Evolutionary conservation across 1,140 invertebrate species (phyloP).

Genomic region (Hirudo medicinalis): DNA sequence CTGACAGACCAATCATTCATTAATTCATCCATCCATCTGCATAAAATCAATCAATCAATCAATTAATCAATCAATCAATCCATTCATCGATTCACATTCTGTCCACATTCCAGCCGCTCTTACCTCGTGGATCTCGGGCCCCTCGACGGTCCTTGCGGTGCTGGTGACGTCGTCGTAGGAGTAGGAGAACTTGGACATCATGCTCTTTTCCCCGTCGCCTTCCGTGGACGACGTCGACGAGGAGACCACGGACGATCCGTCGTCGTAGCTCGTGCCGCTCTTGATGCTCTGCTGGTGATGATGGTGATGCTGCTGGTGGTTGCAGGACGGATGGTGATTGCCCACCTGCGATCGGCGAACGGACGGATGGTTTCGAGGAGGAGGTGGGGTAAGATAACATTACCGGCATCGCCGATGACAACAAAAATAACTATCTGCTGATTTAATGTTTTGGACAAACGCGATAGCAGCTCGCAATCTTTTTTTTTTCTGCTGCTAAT

Average conservation of each 20-base stretch:
- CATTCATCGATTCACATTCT: too few species aligned
- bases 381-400: too few species aligned
- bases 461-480: too few species aligned
- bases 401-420: too few species aligned
- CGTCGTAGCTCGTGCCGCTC: background rate
- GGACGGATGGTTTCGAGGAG: background rate
- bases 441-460: too few species aligned
- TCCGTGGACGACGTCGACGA: constrained; percentile 6
- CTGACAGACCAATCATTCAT: too few species aligned
- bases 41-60: too few species aligned
- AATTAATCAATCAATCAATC: too few species aligned
- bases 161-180: constrained; percentile 18
- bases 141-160: constrained; percentile 15
- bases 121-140: constrained; percentile 33
- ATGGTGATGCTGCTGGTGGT: constrained; percentile 4
- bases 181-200: constrained; percentile 19
- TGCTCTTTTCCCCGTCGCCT: constrained; percentile 10
- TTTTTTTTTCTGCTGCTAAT: too few species aligned
- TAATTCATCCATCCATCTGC: too few species aligned
- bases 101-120: background rate
- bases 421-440: too few species aligned
- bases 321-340: background rate
- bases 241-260: background rate
- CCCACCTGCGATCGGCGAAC: background rate
- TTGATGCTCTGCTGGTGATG: constrained; percentile 1